phyloP scores from a whole-genome alignment of 2,797 vertebrate species.

The Eidolon dupreanum region DNA sequence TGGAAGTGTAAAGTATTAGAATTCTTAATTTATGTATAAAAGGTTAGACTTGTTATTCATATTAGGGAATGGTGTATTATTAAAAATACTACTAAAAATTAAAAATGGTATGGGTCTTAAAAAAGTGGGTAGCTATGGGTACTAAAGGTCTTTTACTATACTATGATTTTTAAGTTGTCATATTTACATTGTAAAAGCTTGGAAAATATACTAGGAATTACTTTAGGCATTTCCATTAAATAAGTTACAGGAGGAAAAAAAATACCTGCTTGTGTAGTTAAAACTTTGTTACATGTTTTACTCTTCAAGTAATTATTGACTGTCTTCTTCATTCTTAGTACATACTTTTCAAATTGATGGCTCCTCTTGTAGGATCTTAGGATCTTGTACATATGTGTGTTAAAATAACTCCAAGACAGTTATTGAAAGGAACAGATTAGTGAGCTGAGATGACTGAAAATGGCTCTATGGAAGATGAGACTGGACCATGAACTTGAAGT shows the following conservation, averaged over 20 bases:
- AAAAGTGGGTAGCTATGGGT: not conserved
- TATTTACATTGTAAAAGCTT: not conserved
- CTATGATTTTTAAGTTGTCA: not conserved
- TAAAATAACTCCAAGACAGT: not conserved
- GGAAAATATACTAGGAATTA: not conserved
- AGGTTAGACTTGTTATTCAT: not conserved
- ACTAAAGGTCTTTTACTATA: not conserved
- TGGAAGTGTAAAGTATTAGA: constrained; percentile 11
- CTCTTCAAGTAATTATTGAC: not conserved
- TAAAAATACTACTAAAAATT: constrained; percentile 33
- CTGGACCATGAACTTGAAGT: not conserved
- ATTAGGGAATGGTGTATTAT: not conserved
- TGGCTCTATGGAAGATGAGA: not conserved
- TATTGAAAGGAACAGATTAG: not conserved
- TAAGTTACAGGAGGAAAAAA: not conserved
- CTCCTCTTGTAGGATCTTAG: not conserved
- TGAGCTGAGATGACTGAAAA: not conserved
- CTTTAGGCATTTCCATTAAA: not conserved
- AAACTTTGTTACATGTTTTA: not conserved
- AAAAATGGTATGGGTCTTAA: not conserved
- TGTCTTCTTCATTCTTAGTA: not conserved
- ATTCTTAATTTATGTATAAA: constrained; percentile 47
- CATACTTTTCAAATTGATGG: not conserved
- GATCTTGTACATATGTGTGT: not conserved
- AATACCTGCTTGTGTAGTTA: not conserved